Conservation (phyloP, 2,888 invertebrate species). For the Aphidoletes aphidimyza region DNA sequence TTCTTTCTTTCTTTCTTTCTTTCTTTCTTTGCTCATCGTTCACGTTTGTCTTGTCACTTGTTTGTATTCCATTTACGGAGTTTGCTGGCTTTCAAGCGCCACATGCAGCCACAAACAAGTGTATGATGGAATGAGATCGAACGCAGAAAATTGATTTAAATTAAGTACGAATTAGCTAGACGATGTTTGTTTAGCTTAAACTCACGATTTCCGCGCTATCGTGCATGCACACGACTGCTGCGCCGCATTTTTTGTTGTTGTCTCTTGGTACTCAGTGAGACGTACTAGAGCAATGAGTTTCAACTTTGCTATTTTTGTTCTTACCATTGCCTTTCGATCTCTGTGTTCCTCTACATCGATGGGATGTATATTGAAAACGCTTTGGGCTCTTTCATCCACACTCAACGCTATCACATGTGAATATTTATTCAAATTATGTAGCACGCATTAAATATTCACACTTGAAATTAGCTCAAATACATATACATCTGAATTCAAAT, state of each 20-base stretch:
- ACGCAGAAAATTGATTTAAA: conserved; percentile 39
- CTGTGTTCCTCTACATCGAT: background rate
- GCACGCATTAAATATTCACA: conserved; percentile 4
- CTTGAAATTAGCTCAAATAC: conserved; percentile 14
- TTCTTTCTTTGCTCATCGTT: background rate
- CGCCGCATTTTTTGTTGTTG: no score
- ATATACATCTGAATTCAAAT: conserved; percentile 45
- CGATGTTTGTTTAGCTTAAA: background rate
- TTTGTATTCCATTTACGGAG: background rate
- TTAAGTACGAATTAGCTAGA: conserved; percentile 17
- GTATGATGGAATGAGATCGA: background rate
- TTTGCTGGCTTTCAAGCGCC: no score
- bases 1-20: background rate
- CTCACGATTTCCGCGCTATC: no score
- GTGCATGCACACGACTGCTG: no score
- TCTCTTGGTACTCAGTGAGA: no score
- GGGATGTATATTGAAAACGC: background rate
- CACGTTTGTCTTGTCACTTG: background rate
- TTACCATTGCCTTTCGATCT: no score
- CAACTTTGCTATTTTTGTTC: no score
- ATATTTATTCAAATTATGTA: conserved; percentile 41
- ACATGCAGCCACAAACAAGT: background rate
- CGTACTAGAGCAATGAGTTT: no score
- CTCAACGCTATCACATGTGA: background rate
- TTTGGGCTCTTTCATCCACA: background rate